Base-by-base conservation (phyloP, 2,888 invertebrate genomes). In the Protonemura montana region DNA sequence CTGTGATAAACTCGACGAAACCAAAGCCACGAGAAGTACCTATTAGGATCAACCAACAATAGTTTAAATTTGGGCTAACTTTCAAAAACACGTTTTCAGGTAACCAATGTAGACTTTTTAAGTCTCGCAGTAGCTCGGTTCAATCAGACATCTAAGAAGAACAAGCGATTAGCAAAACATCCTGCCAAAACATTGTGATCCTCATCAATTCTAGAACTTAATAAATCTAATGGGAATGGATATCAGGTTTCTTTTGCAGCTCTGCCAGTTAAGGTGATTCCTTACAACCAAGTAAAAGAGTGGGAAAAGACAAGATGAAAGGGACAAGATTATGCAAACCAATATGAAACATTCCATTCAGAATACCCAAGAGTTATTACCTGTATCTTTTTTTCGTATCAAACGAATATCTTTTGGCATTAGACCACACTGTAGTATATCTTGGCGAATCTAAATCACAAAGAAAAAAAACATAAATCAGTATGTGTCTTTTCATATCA, bases 1-100 rank as follows among this genome's bases (percentile, higher is more conserved):
- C 94, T 92, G 95, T 95, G 92, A 95, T 94, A 95, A 98, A 98
- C 94, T 98, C 98, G 93, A 98, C 96, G 95, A 97, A 97, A 93
- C 96, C 97, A 94, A 97, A 96, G 91, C 96, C 96, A 91, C 96
- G 94, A 92, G 96, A 96, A 92, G 95, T 95, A 94, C 97, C 97
- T 97, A 95, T 77, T 94, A 91, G 86, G 86, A 88, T 88, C 88
- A 87, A 88, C 86, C 88, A 88, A 88, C 88, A 88, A 85, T 27
- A 42, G 83, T 87, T 85, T 82, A 87, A 87, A 59, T 83, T 26
- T 83, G 28, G 59, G 59, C 59, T 35, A 35, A 35, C 59, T 59
- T 21, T 21, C 21, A 59, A 59, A 2, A 59, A 81, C 83, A 10
- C 7, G n/a, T 30, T 81, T 81, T 81, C 28, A 81, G 81, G n/a